Evolutionary conservation across 1,140 invertebrate species (phyloP).

Genomic region (Psix sp.): DNA sequence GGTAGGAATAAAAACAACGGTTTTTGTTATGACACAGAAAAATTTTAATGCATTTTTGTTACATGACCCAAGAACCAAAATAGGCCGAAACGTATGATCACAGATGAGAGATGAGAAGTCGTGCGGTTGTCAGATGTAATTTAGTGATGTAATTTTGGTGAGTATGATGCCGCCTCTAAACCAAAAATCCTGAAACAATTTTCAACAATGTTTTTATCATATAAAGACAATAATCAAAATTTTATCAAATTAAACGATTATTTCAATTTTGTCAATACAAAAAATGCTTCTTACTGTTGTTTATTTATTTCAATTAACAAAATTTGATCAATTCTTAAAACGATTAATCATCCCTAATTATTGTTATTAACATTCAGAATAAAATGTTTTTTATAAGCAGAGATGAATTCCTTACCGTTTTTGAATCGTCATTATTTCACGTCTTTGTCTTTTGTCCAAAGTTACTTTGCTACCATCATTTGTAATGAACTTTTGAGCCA

Average conservation of each 20-base stretch:
- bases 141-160: slow-evolving; percentile 70
- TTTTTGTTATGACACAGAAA: slow-evolving; percentile 75
- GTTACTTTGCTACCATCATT: slow-evolving; percentile 69
- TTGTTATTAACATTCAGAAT: neutral
- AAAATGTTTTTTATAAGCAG: neutral
- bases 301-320: too few relatives aligned
- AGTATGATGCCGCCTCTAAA: slow-evolving; percentile 65
- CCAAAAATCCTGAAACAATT: slow-evolving; percentile 66
- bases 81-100: slow-evolving; percentile 76
- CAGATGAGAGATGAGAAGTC: slow-evolving; percentile 74
- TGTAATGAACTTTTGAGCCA: slow-evolving; percentile 69
- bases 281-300: too few relatives aligned
- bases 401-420: too few relatives aligned
- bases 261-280: slow-evolving; percentile 1
- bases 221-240: too few relatives aligned
- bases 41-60: slow-evolving; percentile 75
- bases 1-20: neutral
- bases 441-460: slow-evolving; percentile 66
- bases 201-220: slow-evolving; percentile 4
- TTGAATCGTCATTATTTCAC: slow-evolving; percentile 59
- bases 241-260: slow-evolving; percentile 18
- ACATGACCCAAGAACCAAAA: slow-evolving; percentile 75
- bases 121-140: slow-evolving; percentile 75
- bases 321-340: too few relatives aligned
- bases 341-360: too few relatives aligned